These are phyloP conservation scores for Megamerina dolium DNA, from an alignment of 2,888 invertebrate species.

Conservation along the genomic window DNA sequence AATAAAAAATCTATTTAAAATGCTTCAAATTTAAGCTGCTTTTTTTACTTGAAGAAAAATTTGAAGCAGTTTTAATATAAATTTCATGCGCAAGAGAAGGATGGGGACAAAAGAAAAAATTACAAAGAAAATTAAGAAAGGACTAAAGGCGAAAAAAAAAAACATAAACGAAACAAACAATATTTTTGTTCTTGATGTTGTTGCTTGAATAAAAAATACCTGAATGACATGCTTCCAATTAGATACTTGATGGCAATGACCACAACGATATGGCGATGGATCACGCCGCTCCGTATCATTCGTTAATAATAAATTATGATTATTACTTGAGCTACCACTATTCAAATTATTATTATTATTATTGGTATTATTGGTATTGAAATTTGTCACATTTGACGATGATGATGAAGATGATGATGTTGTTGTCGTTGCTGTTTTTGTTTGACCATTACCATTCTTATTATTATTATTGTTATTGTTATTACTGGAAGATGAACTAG, in stretches of 20 bases:
- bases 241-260: slow-evolving; percentile 74
- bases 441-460: slow-evolving; percentile 2
- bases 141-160: neutral
- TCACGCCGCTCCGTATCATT: slow-evolving; percentile 49
- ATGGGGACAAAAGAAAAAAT: neutral
- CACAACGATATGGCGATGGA: slow-evolving; percentile 64
- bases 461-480: slow-evolving; percentile 4
- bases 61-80: too few relatives aligned
- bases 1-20: too few relatives aligned
- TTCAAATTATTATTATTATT: slow-evolving; percentile 31
- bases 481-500: slow-evolving; percentile 5
- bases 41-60: too few relatives aligned
- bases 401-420: slow-evolving; percentile 18
- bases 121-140: neutral
- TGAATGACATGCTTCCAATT: slow-evolving; percentile 84
- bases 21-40: too few relatives aligned
- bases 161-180: slow-evolving; percentile 9
- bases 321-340: slow-evolving; percentile 23
- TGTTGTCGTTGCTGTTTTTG: slow-evolving; percentile 11
- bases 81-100: neutral
- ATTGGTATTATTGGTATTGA: slow-evolving; percentile 12
- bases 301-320: slow-evolving; percentile 35
- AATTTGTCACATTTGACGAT: slow-evolving; percentile 18
- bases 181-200: neutral
- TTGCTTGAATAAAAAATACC: slow-evolving; percentile 53